A percentile compares a stretch with the other conserved stretches of the same genome.
phyloP scores from a whole-genome alignment of 2,113 vertebrate species.

The Carollia perspicillata region DNA sequence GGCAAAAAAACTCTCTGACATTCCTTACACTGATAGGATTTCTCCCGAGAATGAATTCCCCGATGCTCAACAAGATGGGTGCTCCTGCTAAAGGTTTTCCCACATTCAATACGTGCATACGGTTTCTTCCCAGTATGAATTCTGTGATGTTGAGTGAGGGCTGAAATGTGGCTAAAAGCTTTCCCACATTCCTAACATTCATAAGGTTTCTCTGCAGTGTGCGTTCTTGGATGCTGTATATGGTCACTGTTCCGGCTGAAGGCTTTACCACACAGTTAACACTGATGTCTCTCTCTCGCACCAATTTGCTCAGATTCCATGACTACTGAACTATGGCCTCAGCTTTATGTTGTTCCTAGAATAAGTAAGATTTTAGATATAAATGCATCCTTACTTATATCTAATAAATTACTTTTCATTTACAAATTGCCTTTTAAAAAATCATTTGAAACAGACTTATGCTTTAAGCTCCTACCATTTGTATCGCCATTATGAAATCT shows the following conservation, averaged over 20 bases:
- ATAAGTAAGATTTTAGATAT: slow-evolving; percentile 57
- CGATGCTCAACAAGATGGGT: neutral
- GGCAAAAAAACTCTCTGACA: slow-evolving; percentile 20
- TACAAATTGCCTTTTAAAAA: slow-evolving; percentile 51
- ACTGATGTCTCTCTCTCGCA: neutral
- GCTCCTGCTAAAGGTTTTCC: neutral
- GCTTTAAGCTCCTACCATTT: neutral
- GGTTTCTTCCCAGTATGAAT: slow-evolving; percentile 24
- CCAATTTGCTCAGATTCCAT: slow-evolving; percentile 16
- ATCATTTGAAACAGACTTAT: neutral
- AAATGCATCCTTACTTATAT: slow-evolving; percentile 21
- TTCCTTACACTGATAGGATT: slow-evolving; percentile 26
- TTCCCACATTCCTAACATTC: slow-evolving; percentile 16
- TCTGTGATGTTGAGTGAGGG: slow-evolving; percentile 28
- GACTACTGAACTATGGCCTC: neutral
- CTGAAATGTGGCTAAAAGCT: slow-evolving; percentile 6
- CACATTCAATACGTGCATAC: neutral
- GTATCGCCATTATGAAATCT: neutral
- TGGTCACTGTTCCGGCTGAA: neutral
- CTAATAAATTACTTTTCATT: slow-evolving; percentile 46
- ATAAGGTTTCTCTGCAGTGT: slow-evolving; percentile 31
- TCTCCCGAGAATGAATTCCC: slow-evolving; percentile 18
- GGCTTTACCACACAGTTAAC: neutral
- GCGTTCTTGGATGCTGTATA: slow-evolving; percentile 22
- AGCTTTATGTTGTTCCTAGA: slow-evolving; percentile 46